Base-by-base conservation (phyloP, 1,140 invertebrate genomes). In the Lepidurus apus region DNA sequence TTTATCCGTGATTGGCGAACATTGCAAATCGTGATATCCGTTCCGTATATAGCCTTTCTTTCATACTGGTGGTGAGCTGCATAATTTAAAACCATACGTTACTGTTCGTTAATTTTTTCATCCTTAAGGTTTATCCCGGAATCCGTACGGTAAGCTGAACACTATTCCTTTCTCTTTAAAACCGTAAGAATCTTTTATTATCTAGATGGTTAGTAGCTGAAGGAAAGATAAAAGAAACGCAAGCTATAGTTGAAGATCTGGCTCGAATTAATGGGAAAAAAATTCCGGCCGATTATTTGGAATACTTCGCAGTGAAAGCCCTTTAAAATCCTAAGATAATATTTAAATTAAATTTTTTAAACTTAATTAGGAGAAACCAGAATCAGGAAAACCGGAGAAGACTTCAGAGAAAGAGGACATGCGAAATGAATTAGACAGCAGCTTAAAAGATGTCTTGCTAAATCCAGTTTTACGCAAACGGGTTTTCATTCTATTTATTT, bases 1-100 rank as follows among this genome's bases (percentile, higher is more conserved):
- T 83, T 83, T 79, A 81, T 85, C 42, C 78, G 82, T 43, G 81
- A 85, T 43, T 85, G 85, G 85, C 79, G 81, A 43, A 76, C 44
- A 24, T 77, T 85, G 17, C 82, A 85, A 43, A 74, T 84, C 10
- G 43, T 77, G 26, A 80, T 81, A 13, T 77, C 81, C 4, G 53
- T 80, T 13, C 83, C 84, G 17, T 80, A 84, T 34, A 34, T 84
- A 24, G 34, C 80, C n/a, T 65, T 65, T 21, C 53, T 65, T 65
- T 65, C 53, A 13, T 85, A 83, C 79, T 82, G 80, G 79, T 85
- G 82, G 84, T 85, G 79, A 79, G 81, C 79, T 77, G 13, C 10
- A 79, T 42, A 9, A 45, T 80, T 81, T 21, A n/a, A 11, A 17
- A 75, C 7, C 7, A 75, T 75, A 34, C 42, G 1, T 42, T 76